Conservation (phyloP, 2,797 vertebrate genomes). For the Poeciliopsis infans region DNA sequence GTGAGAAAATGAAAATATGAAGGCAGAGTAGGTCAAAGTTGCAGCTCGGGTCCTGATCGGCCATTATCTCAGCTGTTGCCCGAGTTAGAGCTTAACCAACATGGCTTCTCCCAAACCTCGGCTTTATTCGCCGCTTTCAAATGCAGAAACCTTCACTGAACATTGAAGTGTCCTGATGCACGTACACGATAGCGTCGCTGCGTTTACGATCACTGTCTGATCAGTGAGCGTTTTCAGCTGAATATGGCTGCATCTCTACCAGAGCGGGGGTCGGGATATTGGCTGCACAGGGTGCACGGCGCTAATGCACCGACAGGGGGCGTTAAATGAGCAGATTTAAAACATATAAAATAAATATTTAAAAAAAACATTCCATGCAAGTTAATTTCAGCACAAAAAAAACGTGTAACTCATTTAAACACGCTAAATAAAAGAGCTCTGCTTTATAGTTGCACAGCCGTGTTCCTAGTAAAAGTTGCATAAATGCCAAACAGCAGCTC, state of each 20-base stretch:
- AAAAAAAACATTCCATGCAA: constrained; percentile 16
- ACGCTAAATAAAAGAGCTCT: not conserved
- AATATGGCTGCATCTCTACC: constrained; percentile 32
- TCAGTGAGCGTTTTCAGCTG: constrained; percentile 1
- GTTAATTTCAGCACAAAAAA: not conserved
- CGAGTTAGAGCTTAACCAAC: constrained; percentile 76
- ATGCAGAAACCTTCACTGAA: not conserved
- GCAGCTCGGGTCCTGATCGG: constrained; percentile 70
- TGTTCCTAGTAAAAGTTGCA: not conserved
- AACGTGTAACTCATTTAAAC: no score
- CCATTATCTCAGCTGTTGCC: constrained; percentile 81
- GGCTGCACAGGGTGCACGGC: constrained; percentile 1
- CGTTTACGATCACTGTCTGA: not conserved
- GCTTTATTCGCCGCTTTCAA: constrained; percentile 39
- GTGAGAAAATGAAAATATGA: constrained; percentile 25
- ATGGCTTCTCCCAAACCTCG: constrained; percentile 70
- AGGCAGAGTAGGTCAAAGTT: constrained; percentile 64
- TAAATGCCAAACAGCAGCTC: not conserved
- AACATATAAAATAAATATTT: not conserved
- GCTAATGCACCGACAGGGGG: constrained; percentile 58
- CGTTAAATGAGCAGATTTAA: constrained; percentile 13
- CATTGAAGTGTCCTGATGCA: not conserved
- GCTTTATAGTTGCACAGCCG: fast-evolving
- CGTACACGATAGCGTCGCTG: not conserved
- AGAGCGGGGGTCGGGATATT: constrained; percentile 13